Conservation (phyloP, 2,113 vertebrate genomes). For the Spea multiplicata region DNA sequence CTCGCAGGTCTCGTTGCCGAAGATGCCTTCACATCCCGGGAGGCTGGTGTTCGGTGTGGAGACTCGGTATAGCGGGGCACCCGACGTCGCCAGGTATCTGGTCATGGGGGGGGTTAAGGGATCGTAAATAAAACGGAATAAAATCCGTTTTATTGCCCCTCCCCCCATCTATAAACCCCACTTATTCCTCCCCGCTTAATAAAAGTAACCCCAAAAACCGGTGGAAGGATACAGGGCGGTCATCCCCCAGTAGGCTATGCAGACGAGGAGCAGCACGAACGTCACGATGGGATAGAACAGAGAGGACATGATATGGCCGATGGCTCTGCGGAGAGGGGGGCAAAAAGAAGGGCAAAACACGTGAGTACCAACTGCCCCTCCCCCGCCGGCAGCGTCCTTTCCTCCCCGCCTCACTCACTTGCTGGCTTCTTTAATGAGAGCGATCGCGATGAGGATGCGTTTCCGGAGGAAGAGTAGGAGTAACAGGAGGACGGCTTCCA, state of each 20-base stretch:
- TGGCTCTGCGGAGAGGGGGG: slow-evolving; percentile 64
- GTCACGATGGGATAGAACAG: slow-evolving; percentile 81
- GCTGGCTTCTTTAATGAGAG: slow-evolving; percentile 85
- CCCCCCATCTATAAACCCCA: too few species aligned
- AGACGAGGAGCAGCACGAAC: slow-evolving; percentile 78
- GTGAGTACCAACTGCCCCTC: not conserved
- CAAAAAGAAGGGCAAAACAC: not conserved
- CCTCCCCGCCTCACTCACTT: slow-evolving; percentile 58
- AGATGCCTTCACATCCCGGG: slow-evolving; percentile 52
- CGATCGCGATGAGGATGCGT: slow-evolving; percentile 80
- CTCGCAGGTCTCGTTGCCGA: slow-evolving; percentile 63
- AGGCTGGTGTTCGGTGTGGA: slow-evolving; percentile 60
- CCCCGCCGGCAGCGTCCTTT: not conserved
- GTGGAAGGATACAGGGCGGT: slow-evolving; percentile 84
- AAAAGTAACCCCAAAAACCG: too few species aligned
- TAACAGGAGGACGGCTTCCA: slow-evolving; percentile 74
- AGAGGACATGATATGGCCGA: slow-evolving; percentile 79
- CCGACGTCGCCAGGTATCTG: slow-evolving; percentile 85
- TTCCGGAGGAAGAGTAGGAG: slow-evolving; percentile 78
- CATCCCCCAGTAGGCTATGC: slow-evolving; percentile 80
- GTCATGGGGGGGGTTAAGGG: slow-evolving; percentile 1
- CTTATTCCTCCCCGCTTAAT: not conserved
- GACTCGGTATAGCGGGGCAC: slow-evolving; percentile 70
- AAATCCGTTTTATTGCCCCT: too few species aligned
- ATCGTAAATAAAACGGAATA: too few species aligned